A percentile compares a stretch with the other conserved stretches of the same genome.
phyloP scores from a whole-genome alignment of 2,797 vertebrate species.

The Peromyscus melanophrys region DNA sequence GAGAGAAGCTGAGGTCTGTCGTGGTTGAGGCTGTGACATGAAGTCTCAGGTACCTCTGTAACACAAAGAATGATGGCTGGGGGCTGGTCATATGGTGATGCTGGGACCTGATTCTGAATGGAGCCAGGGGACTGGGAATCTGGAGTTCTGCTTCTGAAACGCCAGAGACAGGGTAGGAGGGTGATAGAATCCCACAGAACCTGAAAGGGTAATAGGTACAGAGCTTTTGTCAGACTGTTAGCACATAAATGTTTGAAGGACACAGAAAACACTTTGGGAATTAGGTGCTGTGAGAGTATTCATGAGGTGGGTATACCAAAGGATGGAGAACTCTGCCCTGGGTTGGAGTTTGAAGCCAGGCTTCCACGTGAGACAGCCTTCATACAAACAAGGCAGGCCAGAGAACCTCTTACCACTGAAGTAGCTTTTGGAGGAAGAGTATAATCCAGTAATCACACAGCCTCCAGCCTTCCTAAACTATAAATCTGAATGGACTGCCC shows the following conservation, averaged over 20 bases:
- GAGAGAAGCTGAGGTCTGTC: neutral
- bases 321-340: neutral
- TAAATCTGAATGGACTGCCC: neutral
- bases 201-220: neutral
- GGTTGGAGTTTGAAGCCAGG: neutral
- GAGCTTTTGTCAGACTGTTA: neutral
- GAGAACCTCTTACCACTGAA: neutral
- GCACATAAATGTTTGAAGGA: neutral
- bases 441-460: neutral
- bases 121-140: neutral
- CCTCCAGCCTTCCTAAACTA: slow-evolving; percentile 8
- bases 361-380: neutral
- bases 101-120: neutral
- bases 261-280: neutral
- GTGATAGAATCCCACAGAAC: neutral
- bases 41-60: neutral
- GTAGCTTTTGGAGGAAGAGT: neutral
- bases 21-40: neutral
- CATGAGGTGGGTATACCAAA: neutral
- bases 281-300: neutral
- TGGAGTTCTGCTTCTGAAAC: neutral
- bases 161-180: neutral
- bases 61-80: neutral
- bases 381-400: neutral
- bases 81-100: neutral